A percentile compares a stretch with the other conserved stretches of the same genome.
These are phyloP conservation scores for Ceratotherium simum DNA, from an alignment of 2,113 vertebrate genomes.

Conservation along the genomic window DNA sequence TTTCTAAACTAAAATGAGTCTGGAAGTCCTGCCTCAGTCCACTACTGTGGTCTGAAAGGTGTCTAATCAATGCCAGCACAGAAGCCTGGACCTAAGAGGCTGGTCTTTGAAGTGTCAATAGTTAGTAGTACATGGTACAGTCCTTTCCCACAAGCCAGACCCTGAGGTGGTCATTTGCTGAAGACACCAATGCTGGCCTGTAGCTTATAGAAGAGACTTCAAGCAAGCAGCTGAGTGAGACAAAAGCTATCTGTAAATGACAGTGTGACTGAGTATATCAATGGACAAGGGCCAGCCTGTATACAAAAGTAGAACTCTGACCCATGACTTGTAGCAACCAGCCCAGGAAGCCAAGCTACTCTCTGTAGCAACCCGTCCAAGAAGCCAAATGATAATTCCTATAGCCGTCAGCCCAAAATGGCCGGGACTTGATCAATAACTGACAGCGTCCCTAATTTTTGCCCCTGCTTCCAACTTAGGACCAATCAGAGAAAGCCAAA, in stretches of 20 bases:
- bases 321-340: neutral
- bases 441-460: neutral
- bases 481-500: neutral
- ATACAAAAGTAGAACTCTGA: neutral
- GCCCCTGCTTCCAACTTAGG: neutral
- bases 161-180: neutral
- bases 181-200: neutral
- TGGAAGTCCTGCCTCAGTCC: neutral
- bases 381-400: neutral
- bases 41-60: neutral
- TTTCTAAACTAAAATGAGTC: neutral
- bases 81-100: neutral
- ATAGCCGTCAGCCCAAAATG: neutral
- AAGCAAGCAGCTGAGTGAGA: neutral
- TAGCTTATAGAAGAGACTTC: neutral
- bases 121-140: neutral
- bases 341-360: neutral
- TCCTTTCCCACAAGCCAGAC: neutral
- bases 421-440: neutral
- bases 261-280: neutral
- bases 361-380: neutral
- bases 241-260: neutral
- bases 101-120: neutral
- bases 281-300: neutral
- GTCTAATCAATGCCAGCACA: neutral